Evolutionary conservation across 2,113 vertebrate species (phyloP).

Genomic region (Takifugu bimaculatus): DNA sequence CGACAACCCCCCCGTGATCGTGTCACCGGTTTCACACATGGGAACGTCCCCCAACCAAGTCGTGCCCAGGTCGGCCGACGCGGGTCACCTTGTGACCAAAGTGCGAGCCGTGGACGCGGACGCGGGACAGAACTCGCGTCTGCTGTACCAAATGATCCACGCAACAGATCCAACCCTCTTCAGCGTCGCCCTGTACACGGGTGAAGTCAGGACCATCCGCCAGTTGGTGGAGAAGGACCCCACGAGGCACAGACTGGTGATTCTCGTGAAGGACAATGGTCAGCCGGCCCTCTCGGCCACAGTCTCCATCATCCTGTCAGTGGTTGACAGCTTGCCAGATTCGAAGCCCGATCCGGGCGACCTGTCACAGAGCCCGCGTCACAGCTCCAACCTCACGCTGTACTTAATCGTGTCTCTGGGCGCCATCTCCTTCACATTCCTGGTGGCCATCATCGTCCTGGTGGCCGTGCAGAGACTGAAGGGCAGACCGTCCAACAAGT

Average conservation of each 20-base stretch:
- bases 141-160: constrained; percentile 80
- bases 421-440: constrained; percentile 82
- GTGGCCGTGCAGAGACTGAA: constrained; percentile 75
- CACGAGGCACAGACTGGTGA: constrained; percentile 74
- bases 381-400: constrained; percentile 75
- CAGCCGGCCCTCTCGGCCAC: constrained; percentile 88
- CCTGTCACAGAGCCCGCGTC: constrained; percentile 72
- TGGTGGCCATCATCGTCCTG: constrained; percentile 84
- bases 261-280: constrained; percentile 83
- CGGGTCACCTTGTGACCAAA: constrained; percentile 78
- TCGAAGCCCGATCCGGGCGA: constrained; percentile 79
- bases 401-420: constrained; percentile 85
- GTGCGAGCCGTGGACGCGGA: constrained; percentile 77
- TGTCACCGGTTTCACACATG: constrained; percentile 73
- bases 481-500: constrained; percentile 56
- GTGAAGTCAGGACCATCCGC: constrained; percentile 82
- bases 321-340: constrained; percentile 86
- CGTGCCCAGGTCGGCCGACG: constrained; percentile 74
- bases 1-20: constrained; percentile 77
- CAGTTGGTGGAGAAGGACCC: constrained; percentile 79
- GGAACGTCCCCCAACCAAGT: constrained; percentile 65
- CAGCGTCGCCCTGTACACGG: constrained; percentile 76
- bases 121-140: constrained; percentile 79
- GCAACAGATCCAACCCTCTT: constrained; percentile 79
- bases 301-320: constrained; percentile 81